A percentile compares a stretch with the other conserved stretches of the same genome.
Conservation (phyloP, 2,797 vertebrate genomes). For the Cichlasoma orientale region DNA sequence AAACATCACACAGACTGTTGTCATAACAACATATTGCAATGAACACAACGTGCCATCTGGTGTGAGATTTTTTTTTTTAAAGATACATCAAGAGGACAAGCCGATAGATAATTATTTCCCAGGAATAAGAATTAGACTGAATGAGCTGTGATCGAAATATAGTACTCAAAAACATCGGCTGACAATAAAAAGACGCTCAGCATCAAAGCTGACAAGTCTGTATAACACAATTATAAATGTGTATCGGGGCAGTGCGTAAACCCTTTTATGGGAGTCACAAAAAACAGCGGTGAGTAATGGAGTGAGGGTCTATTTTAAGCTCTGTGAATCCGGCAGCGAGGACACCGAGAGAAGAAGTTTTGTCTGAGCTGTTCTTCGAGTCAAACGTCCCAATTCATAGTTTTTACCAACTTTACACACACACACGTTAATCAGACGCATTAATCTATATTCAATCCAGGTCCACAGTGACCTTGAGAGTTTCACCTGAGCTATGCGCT, state of each 20-base stretch:
- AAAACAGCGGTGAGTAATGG: neutral
- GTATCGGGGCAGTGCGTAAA: neutral
- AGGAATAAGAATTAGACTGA: conserved; percentile 62
- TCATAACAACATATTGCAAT: conserved; percentile 84
- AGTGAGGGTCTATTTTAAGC: conserved; percentile 2
- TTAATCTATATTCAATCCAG: conserved; percentile 74
- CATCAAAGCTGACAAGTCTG: neutral
- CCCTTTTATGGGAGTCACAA: conserved; percentile 13
- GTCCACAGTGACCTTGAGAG: conserved; percentile 76
- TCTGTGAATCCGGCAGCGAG: conserved; percentile 26
- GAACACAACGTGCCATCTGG: conserved; percentile 79
- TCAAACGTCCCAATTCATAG: conserved; percentile 57
- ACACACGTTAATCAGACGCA: conserved; percentile 64
- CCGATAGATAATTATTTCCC: conserved; percentile 73
- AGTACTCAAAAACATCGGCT: neutral
- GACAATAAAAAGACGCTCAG: neutral
- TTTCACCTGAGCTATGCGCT: conserved; percentile 75
- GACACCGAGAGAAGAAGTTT: conserved; percentile 31
- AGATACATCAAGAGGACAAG: conserved; percentile 74
- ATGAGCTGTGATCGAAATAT: conserved; percentile 26
- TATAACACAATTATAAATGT: neutral
- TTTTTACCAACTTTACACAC: conserved; percentile 37
- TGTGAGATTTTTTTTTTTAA: conserved; percentile 60
- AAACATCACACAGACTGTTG: conserved; percentile 81
- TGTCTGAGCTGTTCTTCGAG: conserved; percentile 33